These are phyloP conservation scores for Octodonta nipae DNA, from an alignment of 2,888 invertebrate genomes.

Conservation along the genomic window DNA sequence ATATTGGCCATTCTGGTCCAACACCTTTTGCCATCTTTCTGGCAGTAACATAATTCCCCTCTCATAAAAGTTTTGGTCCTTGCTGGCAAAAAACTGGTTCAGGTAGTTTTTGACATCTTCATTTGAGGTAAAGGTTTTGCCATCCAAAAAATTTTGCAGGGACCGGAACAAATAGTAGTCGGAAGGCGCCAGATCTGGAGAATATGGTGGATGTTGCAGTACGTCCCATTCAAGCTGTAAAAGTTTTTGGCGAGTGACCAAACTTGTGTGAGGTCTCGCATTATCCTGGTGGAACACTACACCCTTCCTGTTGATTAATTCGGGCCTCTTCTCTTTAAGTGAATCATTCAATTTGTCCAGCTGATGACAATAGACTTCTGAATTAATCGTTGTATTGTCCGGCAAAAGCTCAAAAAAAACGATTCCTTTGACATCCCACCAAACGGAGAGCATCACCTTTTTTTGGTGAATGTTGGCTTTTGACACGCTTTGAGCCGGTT, in stretches of 20 bases:
- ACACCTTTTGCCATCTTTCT: no score
- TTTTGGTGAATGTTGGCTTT: conserved; percentile 1
- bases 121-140: background rate
- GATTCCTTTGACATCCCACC: background rate
- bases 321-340: background rate
- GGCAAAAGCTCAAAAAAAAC: no score
- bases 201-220: background rate
- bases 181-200: background rate
- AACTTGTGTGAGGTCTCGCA: no score
- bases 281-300: conserved; percentile 2
- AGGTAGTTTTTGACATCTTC: background rate
- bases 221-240: background rate
- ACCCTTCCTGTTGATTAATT: background rate
- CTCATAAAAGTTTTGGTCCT: conserved; percentile 1
- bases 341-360: background rate
- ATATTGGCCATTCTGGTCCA: background rate
- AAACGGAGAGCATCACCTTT: background rate
- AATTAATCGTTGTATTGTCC: background rate
- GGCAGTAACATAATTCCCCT: background rate
- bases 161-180: conserved; percentile 1
- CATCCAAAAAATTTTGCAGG: background rate
- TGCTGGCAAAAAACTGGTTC: background rate
- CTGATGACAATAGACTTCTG: background rate
- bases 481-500: background rate
- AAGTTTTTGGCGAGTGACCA: background rate